Evolutionary conservation across 35 echinoderm and acorn worm genomes (phyloP).

Genomic region (Diadema setosum): DNA sequence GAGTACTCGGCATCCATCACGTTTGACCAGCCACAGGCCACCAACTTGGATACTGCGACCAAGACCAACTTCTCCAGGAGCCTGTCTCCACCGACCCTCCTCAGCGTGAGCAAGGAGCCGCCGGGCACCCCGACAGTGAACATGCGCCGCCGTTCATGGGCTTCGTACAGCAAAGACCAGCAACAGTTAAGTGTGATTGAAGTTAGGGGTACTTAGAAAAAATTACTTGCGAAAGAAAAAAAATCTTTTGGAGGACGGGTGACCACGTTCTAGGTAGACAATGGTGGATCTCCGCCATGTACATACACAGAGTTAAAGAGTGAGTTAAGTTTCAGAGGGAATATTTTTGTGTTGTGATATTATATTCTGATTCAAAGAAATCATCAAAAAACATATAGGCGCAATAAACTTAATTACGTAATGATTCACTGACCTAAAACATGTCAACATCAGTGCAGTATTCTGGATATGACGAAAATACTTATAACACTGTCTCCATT

Average conservation of each 20-base stretch:
- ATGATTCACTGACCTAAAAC: too few species aligned
- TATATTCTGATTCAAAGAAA: not conserved
- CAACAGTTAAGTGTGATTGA: too few species aligned
- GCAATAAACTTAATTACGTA: too few species aligned
- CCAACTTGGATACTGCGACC: not conserved
- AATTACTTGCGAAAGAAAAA: not conserved
- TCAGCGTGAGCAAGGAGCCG: not conserved
- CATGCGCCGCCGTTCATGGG: not conserved
- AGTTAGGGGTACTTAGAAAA: not conserved
- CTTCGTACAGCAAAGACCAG: not conserved
- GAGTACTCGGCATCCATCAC: slow-evolving; percentile 29
- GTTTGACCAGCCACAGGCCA: not conserved
- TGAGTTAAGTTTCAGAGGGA: not conserved
- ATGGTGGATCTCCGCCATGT: too few species aligned
- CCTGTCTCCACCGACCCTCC: not conserved
- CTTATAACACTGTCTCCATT: too few species aligned
- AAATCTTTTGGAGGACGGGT: not conserved
- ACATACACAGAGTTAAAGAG: not conserved
- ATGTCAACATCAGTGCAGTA: too few species aligned
- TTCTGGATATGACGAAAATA: too few species aligned
- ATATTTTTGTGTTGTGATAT: not conserved
- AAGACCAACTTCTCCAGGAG: not conserved
- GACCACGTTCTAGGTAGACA: not conserved
- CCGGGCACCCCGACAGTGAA: not conserved
- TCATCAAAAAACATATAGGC: too few species aligned